These are phyloP conservation scores for Psittacula echo DNA, from an alignment of 2,797 vertebrate species.

Conservation along the genomic window DNA sequence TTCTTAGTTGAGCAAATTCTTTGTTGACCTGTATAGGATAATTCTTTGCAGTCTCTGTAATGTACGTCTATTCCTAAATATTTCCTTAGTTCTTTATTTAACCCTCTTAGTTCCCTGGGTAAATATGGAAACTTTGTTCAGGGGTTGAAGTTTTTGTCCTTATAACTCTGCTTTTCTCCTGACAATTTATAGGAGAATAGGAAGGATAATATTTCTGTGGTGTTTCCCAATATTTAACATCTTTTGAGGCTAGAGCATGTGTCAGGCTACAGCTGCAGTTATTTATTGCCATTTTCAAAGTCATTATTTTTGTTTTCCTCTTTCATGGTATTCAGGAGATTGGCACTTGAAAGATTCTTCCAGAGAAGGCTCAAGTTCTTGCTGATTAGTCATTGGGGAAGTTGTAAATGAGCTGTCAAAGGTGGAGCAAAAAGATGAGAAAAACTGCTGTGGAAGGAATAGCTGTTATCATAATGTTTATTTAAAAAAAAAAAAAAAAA, in stretches of 20 bases:
- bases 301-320: constrained; percentile 59
- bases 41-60: background rate
- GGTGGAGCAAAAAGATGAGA: background rate
- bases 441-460: background rate
- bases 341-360: constrained; percentile 52
- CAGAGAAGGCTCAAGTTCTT: constrained; percentile 31
- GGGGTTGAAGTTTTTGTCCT: background rate
- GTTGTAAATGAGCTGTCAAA: constrained; percentile 54
- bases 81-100: constrained; percentile 9
- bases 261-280: constrained; percentile 47
- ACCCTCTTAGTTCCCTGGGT: background rate
- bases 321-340: constrained; percentile 15
- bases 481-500: background rate
- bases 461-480: background rate
- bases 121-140: background rate
- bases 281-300: constrained; percentile 54
- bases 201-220: constrained; percentile 41
- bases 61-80: background rate
- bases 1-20: background rate
- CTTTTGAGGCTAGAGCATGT: background rate
- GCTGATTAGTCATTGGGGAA: constrained; percentile 44
- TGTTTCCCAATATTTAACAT: constrained; percentile 29
- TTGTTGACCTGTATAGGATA: background rate
- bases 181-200: constrained; percentile 11
- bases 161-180: background rate